phyloP scores from a whole-genome alignment of 2,888 invertebrate genomes.

The Mayetiola destructor region DNA sequence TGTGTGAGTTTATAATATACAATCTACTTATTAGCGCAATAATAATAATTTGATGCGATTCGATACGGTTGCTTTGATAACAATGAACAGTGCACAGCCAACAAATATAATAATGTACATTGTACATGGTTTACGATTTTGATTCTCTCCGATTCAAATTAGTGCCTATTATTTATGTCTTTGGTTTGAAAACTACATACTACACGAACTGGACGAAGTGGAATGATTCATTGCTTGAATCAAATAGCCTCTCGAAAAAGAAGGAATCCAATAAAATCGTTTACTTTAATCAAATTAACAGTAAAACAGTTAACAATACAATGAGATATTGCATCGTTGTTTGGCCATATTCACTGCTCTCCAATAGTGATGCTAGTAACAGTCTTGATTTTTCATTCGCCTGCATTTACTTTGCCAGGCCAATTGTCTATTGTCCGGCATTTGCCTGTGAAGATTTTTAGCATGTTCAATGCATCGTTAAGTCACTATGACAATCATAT shows the following conservation, averaged over 20 bases:
- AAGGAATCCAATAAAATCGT: not conserved
- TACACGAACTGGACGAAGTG: not conserved
- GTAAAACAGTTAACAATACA: slow-evolving; percentile 9
- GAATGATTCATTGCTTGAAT: not conserved
- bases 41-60: slow-evolving; percentile 11
- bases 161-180: slow-evolving; percentile 8
- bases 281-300: slow-evolving; percentile 10
- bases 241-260: too few species aligned
- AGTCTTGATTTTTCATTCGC: too few species aligned
- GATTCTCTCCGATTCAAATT: slow-evolving; percentile 4
- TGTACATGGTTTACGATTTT: slow-evolving; percentile 3
- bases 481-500: too few species aligned
- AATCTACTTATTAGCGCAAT: slow-evolving; percentile 8
- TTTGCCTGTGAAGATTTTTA: too few species aligned
- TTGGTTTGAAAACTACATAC: not conserved
- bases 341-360: too few species aligned
- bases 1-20: too few species aligned
- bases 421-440: too few species aligned
- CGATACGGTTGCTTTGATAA: slow-evolving; percentile 12
- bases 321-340: slow-evolving; percentile 1
- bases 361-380: too few species aligned
- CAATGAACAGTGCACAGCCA: not conserved
- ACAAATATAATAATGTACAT: not conserved
- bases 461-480: too few species aligned
- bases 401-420: too few species aligned